Evolutionary conservation across 2,113 vertebrate genomes (phyloP).

Genomic region (Nesoenas mayeri): DNA sequence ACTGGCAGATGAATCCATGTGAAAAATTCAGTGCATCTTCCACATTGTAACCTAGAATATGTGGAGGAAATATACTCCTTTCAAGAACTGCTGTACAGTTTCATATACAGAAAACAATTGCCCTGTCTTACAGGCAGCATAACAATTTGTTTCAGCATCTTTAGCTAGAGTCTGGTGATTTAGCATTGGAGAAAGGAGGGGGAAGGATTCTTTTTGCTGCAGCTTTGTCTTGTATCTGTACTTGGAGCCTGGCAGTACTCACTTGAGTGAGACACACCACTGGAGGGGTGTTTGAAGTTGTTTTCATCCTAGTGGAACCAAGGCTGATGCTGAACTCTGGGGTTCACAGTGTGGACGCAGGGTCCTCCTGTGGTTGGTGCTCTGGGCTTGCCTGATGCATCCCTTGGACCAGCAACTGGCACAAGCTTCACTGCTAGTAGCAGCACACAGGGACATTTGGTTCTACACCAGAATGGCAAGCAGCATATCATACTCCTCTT

Average conservation of each 20-base stretch:
- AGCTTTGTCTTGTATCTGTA: neutral
- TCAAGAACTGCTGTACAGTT: neutral
- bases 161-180: neutral
- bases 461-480: neutral
- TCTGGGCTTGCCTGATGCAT: neutral
- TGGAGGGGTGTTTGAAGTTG: too few relatives aligned
- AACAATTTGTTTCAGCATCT: neutral
- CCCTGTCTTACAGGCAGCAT: neutral
- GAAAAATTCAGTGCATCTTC: neutral
- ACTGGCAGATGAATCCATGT: neutral
- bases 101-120: neutral
- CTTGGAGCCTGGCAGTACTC: neutral
- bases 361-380: neutral
- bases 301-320: neutral
- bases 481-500: neutral
- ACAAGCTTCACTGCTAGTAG: neutral
- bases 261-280: neutral
- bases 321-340: neutral
- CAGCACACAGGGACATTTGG: fast-evolving
- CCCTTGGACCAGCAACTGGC: neutral
- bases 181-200: too few relatives aligned
- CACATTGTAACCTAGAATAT: neutral
- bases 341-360: neutral
- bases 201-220: neutral
- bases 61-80: neutral